A percentile compares a stretch with the other conserved stretches of the same genome.
phyloP scores from a whole-genome alignment of 2,888 invertebrate species.

The Tiphia femorata region DNA sequence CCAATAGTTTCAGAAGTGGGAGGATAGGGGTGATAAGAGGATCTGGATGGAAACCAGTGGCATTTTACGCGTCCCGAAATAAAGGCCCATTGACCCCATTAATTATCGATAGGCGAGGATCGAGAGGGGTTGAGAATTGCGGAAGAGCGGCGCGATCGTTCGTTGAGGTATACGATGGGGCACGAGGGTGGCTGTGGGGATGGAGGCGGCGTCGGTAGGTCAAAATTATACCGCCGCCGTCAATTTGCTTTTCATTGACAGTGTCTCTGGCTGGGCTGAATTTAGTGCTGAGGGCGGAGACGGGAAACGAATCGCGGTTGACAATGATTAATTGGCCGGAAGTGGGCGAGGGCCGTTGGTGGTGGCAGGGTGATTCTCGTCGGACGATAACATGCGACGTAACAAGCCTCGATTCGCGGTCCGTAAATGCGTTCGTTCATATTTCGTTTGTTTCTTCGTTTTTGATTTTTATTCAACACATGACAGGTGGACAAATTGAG shows the following conservation, averaged over 20 bases:
- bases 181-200: slow-evolving; percentile 15
- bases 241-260: slow-evolving; percentile 43
- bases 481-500: too few species aligned
- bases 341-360: slow-evolving; percentile 28
- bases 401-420: too few species aligned
- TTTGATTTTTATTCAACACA: too few species aligned
- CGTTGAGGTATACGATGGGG: slow-evolving; percentile 23
- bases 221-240: slow-evolving; percentile 37
- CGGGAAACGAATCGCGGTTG: slow-evolving; percentile 51
- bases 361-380: slow-evolving; percentile 19
- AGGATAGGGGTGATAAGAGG: too few species aligned
- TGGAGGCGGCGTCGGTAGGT: too few species aligned
- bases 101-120: not conserved
- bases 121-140: too few species aligned
- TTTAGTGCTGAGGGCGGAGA: slow-evolving; percentile 44
- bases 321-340: slow-evolving; percentile 52
- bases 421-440: too few species aligned
- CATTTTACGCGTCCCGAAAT: not conserved
- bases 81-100: slow-evolving; percentile 1
- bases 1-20: too few species aligned
- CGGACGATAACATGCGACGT: slow-evolving; percentile 21
- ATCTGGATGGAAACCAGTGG: too few species aligned
- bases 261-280: slow-evolving; percentile 41
- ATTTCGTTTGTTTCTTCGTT: too few species aligned
- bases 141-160: too few species aligned